These are phyloP conservation scores for Varecia variegata DNA, from an alignment of 2,797 vertebrate species.

Conservation along the genomic window DNA sequence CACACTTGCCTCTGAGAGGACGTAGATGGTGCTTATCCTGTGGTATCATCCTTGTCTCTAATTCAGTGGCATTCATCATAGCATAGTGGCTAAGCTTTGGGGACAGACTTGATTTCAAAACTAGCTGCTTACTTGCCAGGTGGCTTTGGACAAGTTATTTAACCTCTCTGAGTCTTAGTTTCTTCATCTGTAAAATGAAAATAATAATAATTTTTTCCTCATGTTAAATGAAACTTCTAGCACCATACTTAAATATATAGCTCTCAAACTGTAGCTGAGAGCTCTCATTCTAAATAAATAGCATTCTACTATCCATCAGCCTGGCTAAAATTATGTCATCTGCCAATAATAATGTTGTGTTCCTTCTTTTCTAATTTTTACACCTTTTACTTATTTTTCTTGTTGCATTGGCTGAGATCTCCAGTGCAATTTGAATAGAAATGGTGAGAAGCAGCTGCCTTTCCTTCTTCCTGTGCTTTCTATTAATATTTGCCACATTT, in stretches of 20 bases:
- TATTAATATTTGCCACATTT: not conserved
- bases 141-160: conserved; percentile 7
- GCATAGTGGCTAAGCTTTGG: not conserved
- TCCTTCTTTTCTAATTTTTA: not conserved
- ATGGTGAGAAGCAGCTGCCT: not conserved
- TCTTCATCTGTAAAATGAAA: not conserved
- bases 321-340: not conserved
- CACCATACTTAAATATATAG: too few relatives aligned
- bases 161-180: not conserved
- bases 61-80: not conserved
- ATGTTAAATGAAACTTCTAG: not conserved
- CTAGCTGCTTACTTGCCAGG: not conserved
- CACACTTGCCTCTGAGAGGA: not conserved
- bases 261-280: not conserved
- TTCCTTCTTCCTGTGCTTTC: not conserved
- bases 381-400: not conserved
- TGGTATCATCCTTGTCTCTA: not conserved
- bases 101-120: not conserved
- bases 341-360: not conserved
- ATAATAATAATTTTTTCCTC: not conserved
- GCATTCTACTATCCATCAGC: rapidly evolving
- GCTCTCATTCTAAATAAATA: not conserved
- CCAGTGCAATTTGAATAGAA: not conserved
- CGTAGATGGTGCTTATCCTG: not conserved
- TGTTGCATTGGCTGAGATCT: not conserved